Base-by-base conservation (phyloP, 2,797 vertebrate genomes). In the Sebastes steindachneri region DNA sequence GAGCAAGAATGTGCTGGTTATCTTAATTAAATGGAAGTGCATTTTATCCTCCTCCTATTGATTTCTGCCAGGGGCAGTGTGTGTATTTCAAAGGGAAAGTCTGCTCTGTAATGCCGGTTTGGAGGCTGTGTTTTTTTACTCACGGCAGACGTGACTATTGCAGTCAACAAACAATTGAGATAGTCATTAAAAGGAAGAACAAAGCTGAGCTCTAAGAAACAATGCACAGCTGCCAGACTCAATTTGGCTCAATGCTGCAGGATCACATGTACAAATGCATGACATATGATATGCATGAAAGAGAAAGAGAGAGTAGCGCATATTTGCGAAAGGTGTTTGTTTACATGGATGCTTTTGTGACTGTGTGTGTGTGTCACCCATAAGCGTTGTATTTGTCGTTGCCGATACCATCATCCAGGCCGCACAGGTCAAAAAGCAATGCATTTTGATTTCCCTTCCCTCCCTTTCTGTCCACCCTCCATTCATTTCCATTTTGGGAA, bases 1-100 rank as follows among this genome's bases (percentile, higher is more conserved):
- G 75, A 86, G 83, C 33, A 51, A 86, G 79, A 90, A 87, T 89
- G 88, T 82, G 89, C 68, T 85, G 88, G 87, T 94, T 93, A 94
- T 94, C 94, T 93, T 95, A 94, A 95, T 95, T 94, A 95, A 95
- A 95, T 93, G 92, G 89, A 92, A 89, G 89, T 91, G 86, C 73
- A 86, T 93, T 93, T 93, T 73, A 81, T 91, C 88, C 88, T 92
- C 83, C 86, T 87, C 69, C 86, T 90, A 92, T 92, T 93, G 92
- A 94, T 95, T 88, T 86, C 70, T 83, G 87, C 92, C 82, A 64
- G 77, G 5, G 81, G 86, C 84, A 54, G 35, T 82, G 86, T 93
- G 89, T 85, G 79, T 83, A 64, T 92, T 82, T 85, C 82, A 85
- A 89, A 93, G 73, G 65, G 51, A 80, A 68, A 76, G 79, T 80